Percentiles rank a stretch among this genome's conserved stretches.
These are phyloP conservation scores for Cephalopholis sonnerati DNA, from an alignment of 2,113 vertebrate genomes.

Conservation along the genomic window DNA sequence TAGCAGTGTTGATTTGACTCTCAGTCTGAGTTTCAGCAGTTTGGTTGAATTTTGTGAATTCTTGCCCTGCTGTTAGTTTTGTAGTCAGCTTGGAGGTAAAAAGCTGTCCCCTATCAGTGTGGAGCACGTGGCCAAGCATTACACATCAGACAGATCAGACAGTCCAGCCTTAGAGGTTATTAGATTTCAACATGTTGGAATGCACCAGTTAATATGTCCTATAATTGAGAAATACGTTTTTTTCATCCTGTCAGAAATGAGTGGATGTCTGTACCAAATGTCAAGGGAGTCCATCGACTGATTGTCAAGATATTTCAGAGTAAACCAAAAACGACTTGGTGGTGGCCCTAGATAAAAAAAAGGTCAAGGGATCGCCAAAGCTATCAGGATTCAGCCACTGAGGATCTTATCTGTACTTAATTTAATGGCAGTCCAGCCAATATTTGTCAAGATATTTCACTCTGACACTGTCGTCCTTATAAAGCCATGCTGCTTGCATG, in stretches of 20 bases:
- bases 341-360: too few relatives aligned
- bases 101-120: too few relatives aligned
- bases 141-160: too few relatives aligned
- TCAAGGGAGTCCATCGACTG: not conserved
- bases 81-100: too few relatives aligned
- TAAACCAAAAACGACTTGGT: not conserved
- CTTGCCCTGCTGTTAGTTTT: too few relatives aligned
- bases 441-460: not conserved
- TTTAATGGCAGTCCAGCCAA: not conserved
- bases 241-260: not conserved
- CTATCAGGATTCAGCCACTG: not conserved
- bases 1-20: too few relatives aligned
- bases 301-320: too few relatives aligned
- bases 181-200: not conserved
- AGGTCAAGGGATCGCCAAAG: not conserved
- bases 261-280: not conserved
- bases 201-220: not conserved
- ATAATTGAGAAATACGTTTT: not conserved
- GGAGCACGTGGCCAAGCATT: too few relatives aligned
- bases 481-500: too few relatives aligned
- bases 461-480: too few relatives aligned
- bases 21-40: too few relatives aligned
- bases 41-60: too few relatives aligned
- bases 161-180: not conserved
- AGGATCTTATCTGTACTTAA: not conserved